A percentile compares a stretch with the other conserved stretches of the same genome.
Evolutionary conservation across 2,113 vertebrate species (phyloP).

Genomic region (Hipposideros armiger): DNA sequence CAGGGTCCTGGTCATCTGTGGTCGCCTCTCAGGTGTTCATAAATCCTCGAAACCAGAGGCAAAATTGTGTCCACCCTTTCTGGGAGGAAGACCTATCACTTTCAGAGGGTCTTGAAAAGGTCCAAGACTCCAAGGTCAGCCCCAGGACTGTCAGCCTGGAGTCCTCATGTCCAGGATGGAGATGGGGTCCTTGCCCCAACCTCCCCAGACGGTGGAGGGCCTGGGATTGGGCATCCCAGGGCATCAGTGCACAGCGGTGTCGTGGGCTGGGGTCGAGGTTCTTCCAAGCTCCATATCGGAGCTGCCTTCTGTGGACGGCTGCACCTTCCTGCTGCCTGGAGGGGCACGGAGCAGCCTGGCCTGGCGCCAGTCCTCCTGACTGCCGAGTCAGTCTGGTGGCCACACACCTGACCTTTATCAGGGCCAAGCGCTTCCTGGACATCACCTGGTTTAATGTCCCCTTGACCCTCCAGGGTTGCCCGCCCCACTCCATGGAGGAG

Average conservation of each 20-base stretch:
- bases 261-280: too few species aligned
- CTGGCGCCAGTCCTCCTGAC: neutral
- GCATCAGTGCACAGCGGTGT: too few species aligned
- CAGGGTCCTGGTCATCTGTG: neutral
- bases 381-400: neutral
- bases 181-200: too few species aligned
- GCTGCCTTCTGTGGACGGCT: neutral
- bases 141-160: neutral
- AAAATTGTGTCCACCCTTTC: neutral
- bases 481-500: fast-evolving
- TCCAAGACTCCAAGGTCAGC: neutral
- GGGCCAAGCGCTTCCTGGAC: neutral
- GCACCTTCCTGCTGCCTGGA: neutral
- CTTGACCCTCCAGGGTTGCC: neutral
- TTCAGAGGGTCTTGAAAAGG: neutral
- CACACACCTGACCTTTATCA: neutral
- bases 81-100: neutral
- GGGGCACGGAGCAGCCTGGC: neutral
- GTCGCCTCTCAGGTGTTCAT: neutral
- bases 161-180: neutral
- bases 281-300: neutral
- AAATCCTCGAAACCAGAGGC: neutral
- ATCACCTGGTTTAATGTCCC: neutral
- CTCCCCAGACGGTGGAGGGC: neutral
- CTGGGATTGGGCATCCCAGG: neutral